A percentile compares a stretch with the other conserved stretches of the same genome.
phyloP scores from a whole-genome alignment of 2,797 vertebrate genomes.

The Lophura swinhoii region DNA sequence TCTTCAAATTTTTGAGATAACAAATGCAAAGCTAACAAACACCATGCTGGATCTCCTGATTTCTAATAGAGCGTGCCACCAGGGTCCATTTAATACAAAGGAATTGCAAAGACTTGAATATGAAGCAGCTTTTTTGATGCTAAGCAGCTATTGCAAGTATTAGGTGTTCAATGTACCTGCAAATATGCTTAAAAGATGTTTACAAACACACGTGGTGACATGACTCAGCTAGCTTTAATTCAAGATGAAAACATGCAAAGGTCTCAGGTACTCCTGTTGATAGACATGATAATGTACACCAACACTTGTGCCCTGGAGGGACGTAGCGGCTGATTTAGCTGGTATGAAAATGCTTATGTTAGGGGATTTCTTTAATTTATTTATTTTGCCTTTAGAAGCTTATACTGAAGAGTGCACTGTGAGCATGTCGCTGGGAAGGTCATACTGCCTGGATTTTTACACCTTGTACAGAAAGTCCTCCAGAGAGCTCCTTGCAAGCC shows the following conservation, averaged over 20 bases:
- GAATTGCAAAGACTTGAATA: neutral
- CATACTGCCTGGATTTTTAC: slow-evolving; percentile 38
- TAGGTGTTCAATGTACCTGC: neutral
- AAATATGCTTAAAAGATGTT: neutral
- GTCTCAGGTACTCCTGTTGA: neutral
- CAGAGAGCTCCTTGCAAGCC: slow-evolving; percentile 23
- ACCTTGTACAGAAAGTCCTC: neutral
- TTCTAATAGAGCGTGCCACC: neutral
- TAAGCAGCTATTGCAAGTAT: neutral
- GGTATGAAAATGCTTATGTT: neutral
- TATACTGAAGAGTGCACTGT: neutral
- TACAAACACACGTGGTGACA: neutral
- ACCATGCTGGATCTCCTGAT: neutral
- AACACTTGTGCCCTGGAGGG: neutral
- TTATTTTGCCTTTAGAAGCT: slow-evolving; percentile 42
- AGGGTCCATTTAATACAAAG: neutral
- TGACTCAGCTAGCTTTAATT: neutral
- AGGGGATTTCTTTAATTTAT: slow-evolving; percentile 24
- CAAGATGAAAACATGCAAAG: neutral
- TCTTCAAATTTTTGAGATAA: neutral
- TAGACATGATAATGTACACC: neutral
- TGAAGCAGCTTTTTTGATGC: neutral
- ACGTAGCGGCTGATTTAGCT: neutral
- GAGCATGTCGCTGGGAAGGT: slow-evolving; percentile 43
- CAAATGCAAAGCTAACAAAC: slow-evolving; percentile 4